phyloP scores from a whole-genome alignment of 2,113 vertebrate genomes.

The Arvicanthis niloticus region DNA sequence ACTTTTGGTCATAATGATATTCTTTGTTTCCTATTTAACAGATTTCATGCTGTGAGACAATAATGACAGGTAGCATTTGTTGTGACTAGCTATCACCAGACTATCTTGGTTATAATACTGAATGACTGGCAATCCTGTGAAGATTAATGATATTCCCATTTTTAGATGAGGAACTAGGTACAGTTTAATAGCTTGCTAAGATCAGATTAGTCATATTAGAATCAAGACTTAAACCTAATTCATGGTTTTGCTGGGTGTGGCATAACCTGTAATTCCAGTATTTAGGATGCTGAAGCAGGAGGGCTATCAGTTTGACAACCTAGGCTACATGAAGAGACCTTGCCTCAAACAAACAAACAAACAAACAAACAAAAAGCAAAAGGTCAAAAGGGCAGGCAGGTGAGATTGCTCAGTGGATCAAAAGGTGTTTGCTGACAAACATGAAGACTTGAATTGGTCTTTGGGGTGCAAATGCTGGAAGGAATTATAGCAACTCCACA shows the following conservation, averaged over 20 bases:
- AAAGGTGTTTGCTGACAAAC: background rate
- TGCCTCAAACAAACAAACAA: background rate
- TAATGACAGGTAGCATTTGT: background rate
- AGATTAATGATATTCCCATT: background rate
- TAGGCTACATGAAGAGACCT: background rate
- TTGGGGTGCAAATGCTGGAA: background rate
- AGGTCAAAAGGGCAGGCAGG: background rate
- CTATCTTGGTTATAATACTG: background rate
- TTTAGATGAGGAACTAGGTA: background rate
- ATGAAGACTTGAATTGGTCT: background rate
- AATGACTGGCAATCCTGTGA: background rate
- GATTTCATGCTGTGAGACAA: conserved; percentile 6
- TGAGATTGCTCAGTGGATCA: background rate
- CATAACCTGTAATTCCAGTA: background rate
- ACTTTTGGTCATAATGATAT: background rate
- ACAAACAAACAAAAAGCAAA: background rate
- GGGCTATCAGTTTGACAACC: background rate
- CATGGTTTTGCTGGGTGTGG: background rate
- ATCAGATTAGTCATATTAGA: background rate
- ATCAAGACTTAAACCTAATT: background rate
- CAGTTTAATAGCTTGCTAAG: background rate
- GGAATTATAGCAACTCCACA: background rate
- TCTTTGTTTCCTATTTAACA: conserved; percentile 3
- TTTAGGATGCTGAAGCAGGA: background rate
- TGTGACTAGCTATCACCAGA: background rate